These are phyloP conservation scores for Blastomussa wellsi DNA, from an alignment of 92 coral and sea anemone species.

Conservation along the genomic window DNA sequence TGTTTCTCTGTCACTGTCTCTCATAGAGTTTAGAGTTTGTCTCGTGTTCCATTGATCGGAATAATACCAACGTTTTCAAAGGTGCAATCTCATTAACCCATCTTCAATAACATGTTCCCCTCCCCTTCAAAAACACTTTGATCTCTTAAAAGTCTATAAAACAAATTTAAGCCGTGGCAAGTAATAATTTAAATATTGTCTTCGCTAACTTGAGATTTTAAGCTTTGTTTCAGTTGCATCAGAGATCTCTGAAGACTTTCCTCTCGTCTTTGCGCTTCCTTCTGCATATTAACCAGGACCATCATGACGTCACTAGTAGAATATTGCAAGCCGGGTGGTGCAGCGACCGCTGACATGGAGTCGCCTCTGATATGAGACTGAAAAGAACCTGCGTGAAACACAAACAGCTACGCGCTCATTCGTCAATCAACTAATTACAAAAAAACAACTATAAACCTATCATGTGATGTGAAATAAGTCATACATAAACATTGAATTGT, in stretches of 20 bases:
- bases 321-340: constrained; percentile 17
- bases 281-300: constrained; percentile 48
- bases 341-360: neutral
- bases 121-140: neutral
- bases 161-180: neutral
- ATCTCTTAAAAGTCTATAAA: neutral
- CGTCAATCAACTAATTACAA: neutral
- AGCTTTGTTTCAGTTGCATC: constrained; percentile 20
- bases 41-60: neutral
- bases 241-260: constrained; percentile 43
- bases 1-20: too few species aligned
- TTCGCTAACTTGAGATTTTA: constrained; percentile 31
- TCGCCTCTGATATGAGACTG: neutral
- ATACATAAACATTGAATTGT: neutral
- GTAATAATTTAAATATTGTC: neutral
- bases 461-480: neutral
- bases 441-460: neutral
- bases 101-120: neutral
- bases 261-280: constrained; percentile 56
- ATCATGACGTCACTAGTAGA: constrained; percentile 37
- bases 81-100: too few species aligned
- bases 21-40: neutral
- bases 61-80: too few species aligned
- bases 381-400: neutral
- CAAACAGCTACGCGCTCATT: too few species aligned